phyloP scores from a whole-genome alignment of 2,888 invertebrate species.

The Drosophila mayaguana region DNA sequence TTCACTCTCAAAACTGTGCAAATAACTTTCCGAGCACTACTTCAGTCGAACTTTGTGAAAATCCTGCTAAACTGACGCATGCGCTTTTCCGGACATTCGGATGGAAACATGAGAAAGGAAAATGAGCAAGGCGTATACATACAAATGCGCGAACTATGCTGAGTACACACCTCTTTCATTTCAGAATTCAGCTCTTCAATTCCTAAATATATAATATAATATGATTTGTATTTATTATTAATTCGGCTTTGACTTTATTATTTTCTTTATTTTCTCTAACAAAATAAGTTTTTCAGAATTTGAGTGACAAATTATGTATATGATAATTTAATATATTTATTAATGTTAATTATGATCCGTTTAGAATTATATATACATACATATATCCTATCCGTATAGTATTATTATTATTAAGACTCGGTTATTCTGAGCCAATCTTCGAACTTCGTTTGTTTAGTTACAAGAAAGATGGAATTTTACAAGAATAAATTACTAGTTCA shows the following conservation, averaged over 20 bases:
- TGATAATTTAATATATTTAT: too few species aligned
- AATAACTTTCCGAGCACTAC: slow-evolving; percentile 57
- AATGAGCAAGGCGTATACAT: slow-evolving; percentile 15
- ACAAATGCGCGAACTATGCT: slow-evolving; percentile 12
- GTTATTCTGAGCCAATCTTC: too few species aligned
- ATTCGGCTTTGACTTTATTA: not conserved
- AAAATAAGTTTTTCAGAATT: too few species aligned
- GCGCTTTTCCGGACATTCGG: slow-evolving; percentile 50
- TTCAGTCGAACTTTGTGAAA: slow-evolving; percentile 55
- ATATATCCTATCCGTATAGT: too few species aligned
- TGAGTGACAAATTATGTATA: too few species aligned
- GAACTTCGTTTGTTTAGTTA: too few species aligned
- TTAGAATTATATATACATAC: too few species aligned
- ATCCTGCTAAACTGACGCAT: slow-evolving; percentile 58
- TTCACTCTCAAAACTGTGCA: slow-evolving; percentile 47
- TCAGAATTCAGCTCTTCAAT: not conserved
- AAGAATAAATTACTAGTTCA: too few species aligned
- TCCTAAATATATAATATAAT: not conserved
- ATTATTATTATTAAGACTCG: too few species aligned
- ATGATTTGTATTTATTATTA: not conserved
- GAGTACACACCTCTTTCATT: not conserved
- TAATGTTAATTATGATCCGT: too few species aligned
- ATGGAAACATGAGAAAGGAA: slow-evolving; percentile 53
- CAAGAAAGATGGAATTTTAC: too few species aligned
- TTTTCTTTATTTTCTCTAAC: not conserved